Conservation (phyloP, 2,797 vertebrate species). For the Neopelma chrysocephalum region DNA sequence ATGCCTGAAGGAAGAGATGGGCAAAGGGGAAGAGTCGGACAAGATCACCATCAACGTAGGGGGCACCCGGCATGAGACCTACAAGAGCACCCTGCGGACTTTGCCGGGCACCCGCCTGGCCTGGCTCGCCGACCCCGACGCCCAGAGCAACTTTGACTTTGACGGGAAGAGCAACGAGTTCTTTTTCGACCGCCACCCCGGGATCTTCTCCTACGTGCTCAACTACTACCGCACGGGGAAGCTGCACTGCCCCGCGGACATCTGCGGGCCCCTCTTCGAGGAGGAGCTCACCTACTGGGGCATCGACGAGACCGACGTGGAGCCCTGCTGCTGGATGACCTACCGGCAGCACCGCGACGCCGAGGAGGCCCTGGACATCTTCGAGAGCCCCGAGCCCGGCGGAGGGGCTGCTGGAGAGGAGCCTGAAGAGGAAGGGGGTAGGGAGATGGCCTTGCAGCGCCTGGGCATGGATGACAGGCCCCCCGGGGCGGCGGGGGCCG, state of each 20-base stretch:
- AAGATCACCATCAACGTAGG: constrained; percentile 98
- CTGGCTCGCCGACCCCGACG: constrained; percentile 89
- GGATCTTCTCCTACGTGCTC: constrained; percentile 95
- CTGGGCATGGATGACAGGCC: constrained; percentile 90
- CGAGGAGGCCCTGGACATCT: constrained; percentile 96
- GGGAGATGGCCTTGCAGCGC: constrained; percentile 76
- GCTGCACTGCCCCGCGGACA: constrained; percentile 96
- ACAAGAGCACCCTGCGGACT: constrained; percentile 94
- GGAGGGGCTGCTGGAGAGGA: constrained; percentile 63
- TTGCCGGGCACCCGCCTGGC: constrained; percentile 94
- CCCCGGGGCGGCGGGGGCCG: constrained; percentile 75
- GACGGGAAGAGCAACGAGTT: constrained; percentile 84
- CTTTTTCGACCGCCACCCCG: constrained; percentile 96
- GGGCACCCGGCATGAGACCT: constrained; percentile 96
- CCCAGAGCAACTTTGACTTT: constrained; percentile 79
- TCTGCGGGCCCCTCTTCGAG: constrained; percentile 97
- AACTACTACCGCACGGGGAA: constrained; percentile 99
- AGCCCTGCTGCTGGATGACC: constrained; percentile 99
- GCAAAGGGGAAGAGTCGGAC: constrained; percentile 92
- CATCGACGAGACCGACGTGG: constrained; percentile 98
- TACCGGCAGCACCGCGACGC: constrained; percentile 97
- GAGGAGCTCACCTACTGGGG: constrained; percentile 98
- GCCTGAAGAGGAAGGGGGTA: constrained; percentile 78
- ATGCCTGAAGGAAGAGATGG: constrained; percentile 98
- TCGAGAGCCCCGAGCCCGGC: constrained; percentile 89